These are phyloP conservation scores for Dyspetes luteomarginatus DNA, from an alignment of 2,888 invertebrate species.

Conservation along the genomic window DNA sequence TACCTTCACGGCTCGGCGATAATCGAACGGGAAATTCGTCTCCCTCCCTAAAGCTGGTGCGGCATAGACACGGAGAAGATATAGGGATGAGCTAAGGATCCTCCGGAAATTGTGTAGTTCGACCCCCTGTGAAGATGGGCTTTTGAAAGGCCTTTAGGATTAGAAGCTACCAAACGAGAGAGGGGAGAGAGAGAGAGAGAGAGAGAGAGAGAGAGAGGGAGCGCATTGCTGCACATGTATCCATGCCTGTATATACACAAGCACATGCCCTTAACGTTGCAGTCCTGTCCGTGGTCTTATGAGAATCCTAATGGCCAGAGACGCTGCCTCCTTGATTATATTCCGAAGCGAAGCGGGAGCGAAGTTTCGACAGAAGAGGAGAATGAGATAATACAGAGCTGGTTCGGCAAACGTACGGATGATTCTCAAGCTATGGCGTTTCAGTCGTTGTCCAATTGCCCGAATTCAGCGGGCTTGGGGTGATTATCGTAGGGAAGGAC, in stretches of 20 bases:
- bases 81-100: constrained; percentile 1
- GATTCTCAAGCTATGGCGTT: not conserved
- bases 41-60: not conserved
- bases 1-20: constrained; percentile 57
- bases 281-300: constrained; percentile 36
- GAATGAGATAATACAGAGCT: constrained; percentile 20
- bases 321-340: constrained; percentile 6
- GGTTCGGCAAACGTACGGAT: not conserved
- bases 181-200: no score
- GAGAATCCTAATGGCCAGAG: constrained; percentile 39
- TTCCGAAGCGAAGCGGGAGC: constrained; percentile 3
- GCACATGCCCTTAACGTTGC: constrained; percentile 32
- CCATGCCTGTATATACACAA: not conserved
- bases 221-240: constrained; percentile 8
- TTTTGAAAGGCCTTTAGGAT: constrained; percentile 25
- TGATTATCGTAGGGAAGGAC: constrained; percentile 4
- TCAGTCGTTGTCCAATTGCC: constrained; percentile 9
- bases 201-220: no score
- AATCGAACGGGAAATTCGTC: constrained; percentile 62
- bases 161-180: constrained; percentile 27
- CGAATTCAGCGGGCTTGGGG: not conserved
- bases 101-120: constrained; percentile 47
- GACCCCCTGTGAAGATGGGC: not conserved
- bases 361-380: no score
- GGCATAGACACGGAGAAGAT: not conserved